phyloP scores from a whole-genome alignment of 2,888 invertebrate genomes.

The Cephus runcator region DNA sequence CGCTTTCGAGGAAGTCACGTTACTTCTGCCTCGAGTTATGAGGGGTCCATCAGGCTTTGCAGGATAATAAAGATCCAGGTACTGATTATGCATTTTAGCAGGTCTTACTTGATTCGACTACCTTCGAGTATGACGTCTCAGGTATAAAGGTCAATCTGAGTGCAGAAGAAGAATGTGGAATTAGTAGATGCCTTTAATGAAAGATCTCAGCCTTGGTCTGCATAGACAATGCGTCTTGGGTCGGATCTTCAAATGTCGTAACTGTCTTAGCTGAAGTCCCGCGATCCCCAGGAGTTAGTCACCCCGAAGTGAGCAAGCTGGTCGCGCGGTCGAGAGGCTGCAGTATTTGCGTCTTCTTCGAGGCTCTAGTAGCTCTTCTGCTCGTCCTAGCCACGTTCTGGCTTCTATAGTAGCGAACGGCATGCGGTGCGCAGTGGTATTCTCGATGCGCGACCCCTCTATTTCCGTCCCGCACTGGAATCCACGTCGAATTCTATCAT shows the following conservation, averaged over 20 bases:
- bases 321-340: conserved; percentile 9
- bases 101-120: background rate
- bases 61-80: background rate
- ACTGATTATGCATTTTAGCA: background rate
- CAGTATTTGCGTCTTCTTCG: conserved; percentile 20
- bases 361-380: background rate
- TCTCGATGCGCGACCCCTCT: conserved; percentile 56
- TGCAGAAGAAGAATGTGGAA: background rate
- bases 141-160: background rate
- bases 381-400: conserved; percentile 6
- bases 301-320: conserved; percentile 21
- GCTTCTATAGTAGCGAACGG: conserved; percentile 20
- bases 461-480: conserved; percentile 59
- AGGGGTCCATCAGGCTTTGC: background rate
- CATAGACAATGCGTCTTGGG: background rate
- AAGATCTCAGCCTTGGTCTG: background rate
- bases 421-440: conserved; percentile 48
- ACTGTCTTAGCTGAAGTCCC: background rate
- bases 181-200: background rate
- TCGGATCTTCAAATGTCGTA: conserved; percentile 1
- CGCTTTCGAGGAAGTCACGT: background rate
- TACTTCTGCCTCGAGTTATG: background rate
- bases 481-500: conserved; percentile 61
- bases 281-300: conserved; percentile 28
- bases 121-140: background rate